Conservation (phyloP, 2,113 vertebrate species). For the Shinisaurus crocodilurus region DNA sequence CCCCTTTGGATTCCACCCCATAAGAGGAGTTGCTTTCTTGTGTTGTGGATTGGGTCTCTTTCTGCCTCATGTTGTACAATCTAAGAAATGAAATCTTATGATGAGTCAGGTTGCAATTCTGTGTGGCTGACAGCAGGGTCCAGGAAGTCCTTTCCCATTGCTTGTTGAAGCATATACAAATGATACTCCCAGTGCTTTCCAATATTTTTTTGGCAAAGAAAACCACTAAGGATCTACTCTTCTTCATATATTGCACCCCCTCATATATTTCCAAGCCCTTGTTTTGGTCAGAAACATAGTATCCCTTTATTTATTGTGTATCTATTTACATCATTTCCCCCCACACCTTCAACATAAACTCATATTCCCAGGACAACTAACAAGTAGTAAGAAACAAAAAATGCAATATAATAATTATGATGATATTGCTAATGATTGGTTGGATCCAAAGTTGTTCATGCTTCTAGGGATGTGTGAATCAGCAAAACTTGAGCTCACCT, state of each 20-base stretch:
- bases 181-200: too few relatives aligned
- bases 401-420: not conserved
- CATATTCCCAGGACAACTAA: not conserved
- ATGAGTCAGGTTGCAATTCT: not conserved
- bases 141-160: not conserved
- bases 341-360: not conserved
- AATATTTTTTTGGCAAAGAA: not conserved
- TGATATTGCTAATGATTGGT: not conserved
- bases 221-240: not conserved
- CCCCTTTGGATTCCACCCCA: too few relatives aligned
- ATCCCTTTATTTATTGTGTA: too few relatives aligned
- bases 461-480: too few relatives aligned
- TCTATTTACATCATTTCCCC: not conserved
- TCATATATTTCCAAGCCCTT: not conserved
- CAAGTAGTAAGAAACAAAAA: not conserved
- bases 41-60: not conserved
- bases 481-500: too few relatives aligned
- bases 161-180: not conserved
- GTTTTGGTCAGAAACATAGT: not conserved
- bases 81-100: not conserved
- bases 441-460: not conserved
- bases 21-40: not conserved
- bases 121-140: not conserved
- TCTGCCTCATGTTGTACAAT: fast-evolving
- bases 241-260: not conserved